phyloP scores from a whole-genome alignment of 2,113 vertebrate genomes.

The Phaethornis superciliosus region DNA sequence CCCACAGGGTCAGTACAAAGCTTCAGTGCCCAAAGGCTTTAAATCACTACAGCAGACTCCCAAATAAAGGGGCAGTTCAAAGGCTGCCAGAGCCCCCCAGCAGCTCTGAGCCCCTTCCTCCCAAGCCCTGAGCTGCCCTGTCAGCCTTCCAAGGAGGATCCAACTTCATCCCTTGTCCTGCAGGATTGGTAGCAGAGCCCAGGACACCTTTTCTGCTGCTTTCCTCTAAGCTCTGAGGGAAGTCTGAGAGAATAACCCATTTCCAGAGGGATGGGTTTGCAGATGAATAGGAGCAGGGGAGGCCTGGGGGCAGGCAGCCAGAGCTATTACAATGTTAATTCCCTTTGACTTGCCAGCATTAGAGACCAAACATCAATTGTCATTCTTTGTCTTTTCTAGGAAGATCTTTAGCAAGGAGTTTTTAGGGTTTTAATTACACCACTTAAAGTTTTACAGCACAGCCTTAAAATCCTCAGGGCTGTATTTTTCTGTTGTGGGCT shows the following conservation, averaged over 20 bases:
- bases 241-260: not conserved
- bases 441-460: not conserved
- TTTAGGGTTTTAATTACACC: not conserved
- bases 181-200: not conserved
- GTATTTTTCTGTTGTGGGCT: not conserved
- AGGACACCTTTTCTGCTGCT: not conserved
- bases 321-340: not conserved
- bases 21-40: fast-evolving
- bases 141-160: not conserved
- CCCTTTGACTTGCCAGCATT: not conserved
- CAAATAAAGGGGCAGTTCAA: not conserved
- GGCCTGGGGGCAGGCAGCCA: not conserved
- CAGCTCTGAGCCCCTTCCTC: not conserved
- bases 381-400: not conserved
- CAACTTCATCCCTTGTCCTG: not conserved
- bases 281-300: not conserved
- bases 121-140: no score
- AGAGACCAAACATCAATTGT: not conserved
- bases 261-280: not conserved
- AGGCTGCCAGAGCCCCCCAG: not conserved
- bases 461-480: not conserved
- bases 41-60: not conserved
- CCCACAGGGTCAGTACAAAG: not conserved
- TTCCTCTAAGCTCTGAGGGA: not conserved
- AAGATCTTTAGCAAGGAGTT: not conserved